These are phyloP conservation scores for Sphaeridia pumilis DNA, from an alignment of 2,888 invertebrate species.

Conservation along the genomic window DNA sequence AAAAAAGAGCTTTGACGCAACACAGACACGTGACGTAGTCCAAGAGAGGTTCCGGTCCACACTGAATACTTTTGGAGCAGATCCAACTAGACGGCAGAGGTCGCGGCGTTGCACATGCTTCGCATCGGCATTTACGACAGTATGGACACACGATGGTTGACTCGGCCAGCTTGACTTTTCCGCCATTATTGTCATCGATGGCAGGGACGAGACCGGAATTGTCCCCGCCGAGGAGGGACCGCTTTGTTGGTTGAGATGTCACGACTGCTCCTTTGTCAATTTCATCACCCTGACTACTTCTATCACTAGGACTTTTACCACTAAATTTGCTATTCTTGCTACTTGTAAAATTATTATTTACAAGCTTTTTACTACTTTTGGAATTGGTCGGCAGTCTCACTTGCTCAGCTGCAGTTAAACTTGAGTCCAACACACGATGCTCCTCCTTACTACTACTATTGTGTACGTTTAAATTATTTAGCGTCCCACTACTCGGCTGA, in stretches of 20 bases:
- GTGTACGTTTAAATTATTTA: too few species aligned
- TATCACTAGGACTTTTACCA: conserved; percentile 31
- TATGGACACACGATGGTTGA: conserved; percentile 71
- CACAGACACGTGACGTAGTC: conserved; percentile 89
- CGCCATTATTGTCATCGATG: conserved; percentile 18
- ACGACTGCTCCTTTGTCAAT: too few species aligned
- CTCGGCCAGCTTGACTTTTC: conserved; percentile 37
- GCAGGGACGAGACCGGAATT: conserved; percentile 27
- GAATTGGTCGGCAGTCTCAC: conserved; percentile 32
- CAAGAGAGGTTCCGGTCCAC: conserved; percentile 78
- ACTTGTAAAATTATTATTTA: conserved; percentile 14
- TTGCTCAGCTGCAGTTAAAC: conserved; percentile 39
- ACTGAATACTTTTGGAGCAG: conserved; percentile 74
- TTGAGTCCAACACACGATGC: conserved; percentile 25
- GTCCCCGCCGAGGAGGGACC: conserved; percentile 37
- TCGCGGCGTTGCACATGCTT: conserved; percentile 75
- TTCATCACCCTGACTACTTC: conserved; percentile 39
- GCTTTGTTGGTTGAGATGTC: conserved; percentile 32
- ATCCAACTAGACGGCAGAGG: conserved; percentile 82
- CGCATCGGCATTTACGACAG: conserved; percentile 83
- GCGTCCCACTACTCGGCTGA: too few species aligned
- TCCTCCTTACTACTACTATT: too few species aligned
- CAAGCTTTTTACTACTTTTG: conserved; percentile 10
- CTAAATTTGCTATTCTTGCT: conserved; percentile 11
- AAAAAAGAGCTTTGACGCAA: conserved; percentile 85